Percentiles rank a stretch among this genome's conserved stretches.
Evolutionary conservation across 1,140 invertebrate genomes (phyloP).

Genomic region (Gonatopus flavifemur): DNA sequence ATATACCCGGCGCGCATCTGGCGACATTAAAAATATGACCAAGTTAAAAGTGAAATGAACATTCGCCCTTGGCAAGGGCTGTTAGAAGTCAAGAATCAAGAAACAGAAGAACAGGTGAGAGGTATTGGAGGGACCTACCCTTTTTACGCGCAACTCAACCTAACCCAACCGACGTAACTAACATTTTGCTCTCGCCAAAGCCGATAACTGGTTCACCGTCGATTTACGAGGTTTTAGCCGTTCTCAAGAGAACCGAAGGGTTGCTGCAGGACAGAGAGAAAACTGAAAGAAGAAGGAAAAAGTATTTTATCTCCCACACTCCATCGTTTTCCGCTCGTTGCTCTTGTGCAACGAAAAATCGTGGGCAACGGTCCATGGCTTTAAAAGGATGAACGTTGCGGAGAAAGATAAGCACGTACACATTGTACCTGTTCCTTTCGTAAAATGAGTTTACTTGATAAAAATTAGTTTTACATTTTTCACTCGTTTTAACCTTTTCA

Average conservation of each 20-base stretch:
- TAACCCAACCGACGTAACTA: conserved; percentile 28
- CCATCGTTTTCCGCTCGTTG: conserved; percentile 30
- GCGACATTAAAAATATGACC: background rate
- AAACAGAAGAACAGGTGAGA: conserved; percentile 3
- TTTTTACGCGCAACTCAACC: conserved; percentile 4
- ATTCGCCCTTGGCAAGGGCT: conserved; percentile 10
- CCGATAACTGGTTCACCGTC: conserved; percentile 35
- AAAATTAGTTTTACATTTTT: no score
- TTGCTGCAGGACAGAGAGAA: conserved; percentile 7
- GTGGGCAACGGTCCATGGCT: conserved; percentile 5
- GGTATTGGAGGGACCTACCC: conserved; percentile 1
- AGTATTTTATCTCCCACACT: conserved; percentile 25
- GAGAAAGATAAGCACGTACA: no score
- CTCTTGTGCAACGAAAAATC: conserved; percentile 19
- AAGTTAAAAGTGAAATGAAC: conserved; percentile 35
- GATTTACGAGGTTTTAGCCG: conserved; percentile 31
- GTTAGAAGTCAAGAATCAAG: conserved; percentile 4
- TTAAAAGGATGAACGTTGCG: background rate
- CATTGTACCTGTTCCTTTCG: no score
- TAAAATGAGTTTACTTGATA: no score
- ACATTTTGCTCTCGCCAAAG: conserved; percentile 22
- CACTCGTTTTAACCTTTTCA: no score
- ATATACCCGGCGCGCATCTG: no score
- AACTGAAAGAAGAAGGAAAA: background rate
- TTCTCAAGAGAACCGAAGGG: conserved; percentile 13